Conservation (phyloP, 1,140 invertebrate species). For the Oncopodura yosiiana region DNA sequence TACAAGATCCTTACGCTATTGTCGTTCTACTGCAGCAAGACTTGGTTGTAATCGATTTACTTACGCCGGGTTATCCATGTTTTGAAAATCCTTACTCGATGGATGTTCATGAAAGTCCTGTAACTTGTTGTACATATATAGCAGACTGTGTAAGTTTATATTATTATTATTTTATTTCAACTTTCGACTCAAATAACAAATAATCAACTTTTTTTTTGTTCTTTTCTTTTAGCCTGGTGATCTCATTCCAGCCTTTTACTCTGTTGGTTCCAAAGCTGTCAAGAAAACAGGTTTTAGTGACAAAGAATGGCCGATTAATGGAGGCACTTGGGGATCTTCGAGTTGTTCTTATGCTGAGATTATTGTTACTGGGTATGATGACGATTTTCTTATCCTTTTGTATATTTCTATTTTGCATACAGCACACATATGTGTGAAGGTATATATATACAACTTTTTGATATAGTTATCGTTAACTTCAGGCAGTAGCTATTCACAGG, state of each 20-base stretch:
- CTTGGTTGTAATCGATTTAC: constrained; percentile 92
- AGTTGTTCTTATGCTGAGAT: constrained; percentile 94
- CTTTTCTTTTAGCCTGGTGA: constrained; percentile 74
- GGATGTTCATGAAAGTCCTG: constrained; percentile 95
- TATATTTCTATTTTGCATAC: not conserved
- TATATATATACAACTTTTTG: constrained; percentile 6
- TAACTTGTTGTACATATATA: constrained; percentile 90
- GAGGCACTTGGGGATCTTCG: constrained; percentile 67
- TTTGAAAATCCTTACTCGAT: constrained; percentile 99
- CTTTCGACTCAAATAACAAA: no score
- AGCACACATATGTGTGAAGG: not conserved
- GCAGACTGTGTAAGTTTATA: constrained; percentile 52
- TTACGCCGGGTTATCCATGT: constrained; percentile 88
- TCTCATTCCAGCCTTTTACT: constrained; percentile 87
- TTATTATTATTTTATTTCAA: not conserved
- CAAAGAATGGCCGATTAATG: constrained; percentile 61
- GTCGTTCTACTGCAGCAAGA: constrained; percentile 96
- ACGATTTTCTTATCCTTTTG: not conserved
- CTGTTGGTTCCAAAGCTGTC: constrained; percentile 61
- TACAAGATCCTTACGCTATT: constrained; percentile 93
- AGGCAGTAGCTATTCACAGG: no score
- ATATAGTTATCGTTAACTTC: no score
- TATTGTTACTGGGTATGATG: constrained; percentile 77
- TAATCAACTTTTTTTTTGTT: no score
- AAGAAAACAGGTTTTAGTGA: constrained; percentile 81